A percentile compares a stretch with the other conserved stretches of the same genome.
Conservation (phyloP, 2,797 vertebrate genomes). For the Xerus rutilus region DNA sequence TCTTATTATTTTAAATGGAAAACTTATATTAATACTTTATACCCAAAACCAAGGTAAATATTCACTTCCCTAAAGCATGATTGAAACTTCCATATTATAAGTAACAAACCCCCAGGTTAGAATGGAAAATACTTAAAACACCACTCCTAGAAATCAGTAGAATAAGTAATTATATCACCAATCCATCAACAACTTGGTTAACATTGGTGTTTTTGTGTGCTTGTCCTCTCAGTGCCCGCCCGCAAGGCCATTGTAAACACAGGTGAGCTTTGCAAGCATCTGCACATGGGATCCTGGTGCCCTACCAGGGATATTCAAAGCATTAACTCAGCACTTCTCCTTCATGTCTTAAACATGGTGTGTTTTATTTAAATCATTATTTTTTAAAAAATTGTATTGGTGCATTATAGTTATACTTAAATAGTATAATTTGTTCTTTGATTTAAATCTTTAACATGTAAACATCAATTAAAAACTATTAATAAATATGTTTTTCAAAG, state of each 20-base stretch:
- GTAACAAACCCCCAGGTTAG: not conserved
- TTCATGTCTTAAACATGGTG: not conserved
- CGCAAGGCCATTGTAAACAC: not conserved
- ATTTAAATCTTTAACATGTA: not conserved
- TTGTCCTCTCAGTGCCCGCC: not conserved
- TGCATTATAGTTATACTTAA: too few species aligned
- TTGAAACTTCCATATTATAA: not conserved
- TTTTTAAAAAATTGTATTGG: too few species aligned
- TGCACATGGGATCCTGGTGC: not conserved
- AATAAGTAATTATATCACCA: not conserved
- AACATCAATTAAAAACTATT: not conserved
- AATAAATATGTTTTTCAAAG: slow-evolving; percentile 12
- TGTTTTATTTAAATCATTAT: not conserved
- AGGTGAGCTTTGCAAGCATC: not conserved
- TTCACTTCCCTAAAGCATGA: not conserved
- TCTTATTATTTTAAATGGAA: not conserved
- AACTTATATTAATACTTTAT: not conserved
- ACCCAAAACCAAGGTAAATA: not conserved
- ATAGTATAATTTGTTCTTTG: too few species aligned
- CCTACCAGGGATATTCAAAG: not conserved
- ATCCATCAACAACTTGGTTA: not conserved
- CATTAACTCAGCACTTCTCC: not conserved
- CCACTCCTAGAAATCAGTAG: not conserved
- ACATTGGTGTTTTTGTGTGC: not conserved
- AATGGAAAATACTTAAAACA: slow-evolving; percentile 15